Percentiles rank a stretch among this genome's conserved stretches.
These are phyloP conservation scores for Sarcophilus harrisii DNA, from an alignment of 2,797 vertebrate species.

Conservation along the genomic window DNA sequence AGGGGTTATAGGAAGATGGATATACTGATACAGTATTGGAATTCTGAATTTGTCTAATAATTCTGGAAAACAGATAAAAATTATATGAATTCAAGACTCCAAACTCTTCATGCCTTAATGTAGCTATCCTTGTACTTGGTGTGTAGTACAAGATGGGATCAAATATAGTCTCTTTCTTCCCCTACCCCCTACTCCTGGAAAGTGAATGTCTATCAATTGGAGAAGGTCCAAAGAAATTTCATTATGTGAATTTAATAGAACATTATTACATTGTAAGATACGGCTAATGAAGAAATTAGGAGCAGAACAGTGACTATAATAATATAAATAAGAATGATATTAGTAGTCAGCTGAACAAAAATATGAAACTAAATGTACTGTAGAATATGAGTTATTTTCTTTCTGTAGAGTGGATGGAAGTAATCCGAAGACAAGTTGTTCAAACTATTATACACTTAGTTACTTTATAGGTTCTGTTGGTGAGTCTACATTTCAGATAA, in stretches of 20 bases:
- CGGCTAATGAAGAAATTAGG: background rate
- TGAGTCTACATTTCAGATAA: conserved; percentile 17
- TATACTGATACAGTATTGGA: background rate
- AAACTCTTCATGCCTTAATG: background rate
- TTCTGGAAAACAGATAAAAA: background rate
- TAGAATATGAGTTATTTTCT: background rate
- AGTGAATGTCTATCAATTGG: background rate
- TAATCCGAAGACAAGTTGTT: background rate
- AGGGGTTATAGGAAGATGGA: background rate
- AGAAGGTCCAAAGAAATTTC: background rate
- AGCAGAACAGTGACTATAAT: background rate
- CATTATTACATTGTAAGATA: background rate
- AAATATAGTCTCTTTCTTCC: background rate
- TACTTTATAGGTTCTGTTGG: background rate
- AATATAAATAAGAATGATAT: background rate
- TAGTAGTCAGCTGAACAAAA: background rate
- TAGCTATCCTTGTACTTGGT: background rate
- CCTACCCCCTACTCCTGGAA: background rate
- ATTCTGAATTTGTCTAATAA: background rate
- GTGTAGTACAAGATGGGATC: background rate
- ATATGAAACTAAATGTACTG: background rate
- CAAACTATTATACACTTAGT: background rate
- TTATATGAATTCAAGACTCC: background rate
- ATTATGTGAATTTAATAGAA: background rate
- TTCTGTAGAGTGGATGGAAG: background rate